Percentiles rank a stretch among this genome's conserved stretches.
These are phyloP conservation scores for Aromia moschata DNA, from an alignment of 2,888 invertebrate genomes.

Conservation along the genomic window DNA sequence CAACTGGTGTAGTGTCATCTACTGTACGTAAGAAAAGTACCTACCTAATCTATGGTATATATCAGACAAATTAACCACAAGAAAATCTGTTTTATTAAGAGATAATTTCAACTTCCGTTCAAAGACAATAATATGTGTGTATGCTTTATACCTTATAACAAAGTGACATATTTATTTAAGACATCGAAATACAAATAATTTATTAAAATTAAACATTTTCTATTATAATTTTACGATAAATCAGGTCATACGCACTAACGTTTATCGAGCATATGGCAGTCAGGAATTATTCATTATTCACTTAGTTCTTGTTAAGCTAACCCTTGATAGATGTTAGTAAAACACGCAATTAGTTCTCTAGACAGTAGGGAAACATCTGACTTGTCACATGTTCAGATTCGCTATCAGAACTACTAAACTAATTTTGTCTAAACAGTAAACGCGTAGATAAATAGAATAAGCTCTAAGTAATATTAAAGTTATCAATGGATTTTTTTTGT, in stretches of 20 bases:
- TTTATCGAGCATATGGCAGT: conserved; percentile 26
- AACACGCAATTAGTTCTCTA: conserved; percentile 33
- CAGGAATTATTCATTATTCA: conserved; percentile 30
- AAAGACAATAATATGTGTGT: no score
- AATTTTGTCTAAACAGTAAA: conserved; percentile 20
- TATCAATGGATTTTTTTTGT: no score
- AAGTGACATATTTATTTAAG: neutral
- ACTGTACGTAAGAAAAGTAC: no score
- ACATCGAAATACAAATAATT: neutral
- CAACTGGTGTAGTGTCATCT: no score
- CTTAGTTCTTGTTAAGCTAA: conserved; percentile 29
- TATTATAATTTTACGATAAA: conserved; percentile 25
- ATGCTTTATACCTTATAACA: neutral
- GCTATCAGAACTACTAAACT: conserved; percentile 22
- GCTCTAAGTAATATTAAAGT: no score
- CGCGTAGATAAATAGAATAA: no score
- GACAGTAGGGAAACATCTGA: conserved; percentile 28
- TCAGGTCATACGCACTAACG: conserved; percentile 26
- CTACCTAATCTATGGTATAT: no score
- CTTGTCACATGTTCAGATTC: conserved; percentile 30
- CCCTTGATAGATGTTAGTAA: conserved; percentile 33
- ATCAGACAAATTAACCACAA: no score
- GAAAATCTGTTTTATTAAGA: no score
- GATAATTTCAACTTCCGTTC: no score
- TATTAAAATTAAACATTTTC: conserved; percentile 6